These are phyloP conservation scores for Tenthredo mesomela DNA, from an alignment of 2,888 invertebrate genomes.

Conservation along the genomic window DNA sequence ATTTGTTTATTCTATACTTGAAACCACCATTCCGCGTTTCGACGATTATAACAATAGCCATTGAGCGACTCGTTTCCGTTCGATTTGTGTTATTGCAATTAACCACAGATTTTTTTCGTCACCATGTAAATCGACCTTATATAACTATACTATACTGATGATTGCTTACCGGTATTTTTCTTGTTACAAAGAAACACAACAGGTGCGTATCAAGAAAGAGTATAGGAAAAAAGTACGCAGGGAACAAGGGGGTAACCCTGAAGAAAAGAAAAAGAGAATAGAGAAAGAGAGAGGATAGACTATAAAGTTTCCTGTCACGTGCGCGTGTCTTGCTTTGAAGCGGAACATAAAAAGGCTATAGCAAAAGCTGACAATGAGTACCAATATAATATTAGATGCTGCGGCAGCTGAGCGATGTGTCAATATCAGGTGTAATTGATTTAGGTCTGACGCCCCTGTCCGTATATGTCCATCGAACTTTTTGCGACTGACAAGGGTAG, in stretches of 20 bases:
- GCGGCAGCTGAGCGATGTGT: slow-evolving; percentile 35
- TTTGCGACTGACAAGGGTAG: slow-evolving; percentile 34
- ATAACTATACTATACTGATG: no score
- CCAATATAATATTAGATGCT: slow-evolving; percentile 12
- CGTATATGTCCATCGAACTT: slow-evolving; percentile 12
- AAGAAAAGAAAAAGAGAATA: background rate
- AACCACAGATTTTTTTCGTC: background rate
- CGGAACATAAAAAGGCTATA: background rate
- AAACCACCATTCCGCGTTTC: background rate
- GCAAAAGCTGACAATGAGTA: slow-evolving; percentile 32
- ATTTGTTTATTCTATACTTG: slow-evolving; percentile 10
- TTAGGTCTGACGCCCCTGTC: slow-evolving; percentile 34
- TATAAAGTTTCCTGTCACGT: slow-evolving; percentile 8
- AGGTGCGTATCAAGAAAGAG: background rate
- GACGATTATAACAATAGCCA: slow-evolving; percentile 7
- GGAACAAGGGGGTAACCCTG: background rate
- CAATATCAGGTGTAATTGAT: slow-evolving; percentile 47
- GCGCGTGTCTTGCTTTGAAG: background rate
- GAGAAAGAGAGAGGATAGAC: background rate
- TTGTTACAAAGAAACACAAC: slow-evolving; percentile 17
- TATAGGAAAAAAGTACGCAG: background rate
- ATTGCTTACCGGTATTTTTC: background rate
- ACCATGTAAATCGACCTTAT: background rate
- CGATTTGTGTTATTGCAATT: background rate
- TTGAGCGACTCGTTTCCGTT: background rate